A percentile compares a stretch with the other conserved stretches of the same genome.
Evolutionary conservation across 2,888 invertebrate genomes (phyloP).

Genomic region (Fragum fragum): DNA sequence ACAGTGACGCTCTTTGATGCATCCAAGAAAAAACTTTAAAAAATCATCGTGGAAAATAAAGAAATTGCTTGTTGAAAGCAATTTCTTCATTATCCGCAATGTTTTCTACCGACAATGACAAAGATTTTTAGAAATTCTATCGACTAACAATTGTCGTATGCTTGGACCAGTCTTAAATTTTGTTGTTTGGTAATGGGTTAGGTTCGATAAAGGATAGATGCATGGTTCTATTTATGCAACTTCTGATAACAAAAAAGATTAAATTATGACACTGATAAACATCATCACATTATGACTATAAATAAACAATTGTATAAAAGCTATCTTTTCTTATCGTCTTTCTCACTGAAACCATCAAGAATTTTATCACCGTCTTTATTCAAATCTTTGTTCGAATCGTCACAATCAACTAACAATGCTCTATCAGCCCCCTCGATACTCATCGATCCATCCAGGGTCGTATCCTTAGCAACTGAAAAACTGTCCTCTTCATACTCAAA

Average conservation of each 20-base stretch:
- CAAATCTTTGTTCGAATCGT: conserved; percentile 19
- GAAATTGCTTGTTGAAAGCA: too few relatives aligned
- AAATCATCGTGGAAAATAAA: too few relatives aligned
- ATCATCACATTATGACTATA: neutral
- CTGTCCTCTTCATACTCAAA: conserved; percentile 45
- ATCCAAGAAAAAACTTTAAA: too few relatives aligned
- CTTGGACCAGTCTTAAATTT: too few relatives aligned
- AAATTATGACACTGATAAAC: conserved; percentile 6
- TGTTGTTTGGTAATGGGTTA: too few relatives aligned
- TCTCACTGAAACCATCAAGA: conserved; percentile 14
- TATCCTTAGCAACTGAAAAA: conserved; percentile 16
- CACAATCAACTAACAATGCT: conserved; percentile 19
- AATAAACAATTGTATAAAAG: conserved; percentile 4
- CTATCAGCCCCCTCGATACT: conserved; percentile 16
- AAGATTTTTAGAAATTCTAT: too few relatives aligned
- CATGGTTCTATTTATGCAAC: too few relatives aligned
- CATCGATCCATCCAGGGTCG: conserved; percentile 22
- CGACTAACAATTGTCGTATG: too few relatives aligned
- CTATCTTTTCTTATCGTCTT: conserved; percentile 26
- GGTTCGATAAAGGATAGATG: too few relatives aligned
- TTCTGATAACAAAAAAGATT: neutral
- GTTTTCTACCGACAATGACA: too few relatives aligned
- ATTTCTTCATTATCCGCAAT: too few relatives aligned
- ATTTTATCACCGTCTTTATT: conserved; percentile 20
- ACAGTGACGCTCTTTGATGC: too few relatives aligned